Conservation (phyloP, 2,888 invertebrate genomes). For the Orthosia gracilis region DNA sequence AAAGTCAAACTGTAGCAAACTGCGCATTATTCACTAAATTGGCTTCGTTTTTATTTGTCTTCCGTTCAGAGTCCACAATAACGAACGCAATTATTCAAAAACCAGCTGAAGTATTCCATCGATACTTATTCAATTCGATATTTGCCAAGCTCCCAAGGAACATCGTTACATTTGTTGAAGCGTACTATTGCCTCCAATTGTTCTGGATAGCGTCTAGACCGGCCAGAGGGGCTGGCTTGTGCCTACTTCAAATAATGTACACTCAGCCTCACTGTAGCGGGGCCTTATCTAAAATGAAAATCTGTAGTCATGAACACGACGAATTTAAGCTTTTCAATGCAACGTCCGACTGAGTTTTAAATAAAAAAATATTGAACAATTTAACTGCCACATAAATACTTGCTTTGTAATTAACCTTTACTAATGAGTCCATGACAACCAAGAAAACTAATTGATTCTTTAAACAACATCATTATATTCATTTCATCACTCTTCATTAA, state of each 20-base stretch:
- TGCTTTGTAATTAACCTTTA: neutral
- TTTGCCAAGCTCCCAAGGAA: constrained; percentile 58
- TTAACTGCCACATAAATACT: neutral
- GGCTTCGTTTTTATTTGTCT: constrained; percentile 50
- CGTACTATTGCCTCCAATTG: constrained; percentile 69
- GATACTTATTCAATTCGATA: constrained; percentile 66
- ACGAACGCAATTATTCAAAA: constrained; percentile 61
- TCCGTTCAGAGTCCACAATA: constrained; percentile 47
- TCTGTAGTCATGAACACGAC: constrained; percentile 57
- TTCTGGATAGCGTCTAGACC: constrained; percentile 56
- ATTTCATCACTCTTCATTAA: constrained; percentile 17
- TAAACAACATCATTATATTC: constrained; percentile 6
- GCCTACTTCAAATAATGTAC: constrained; percentile 61
- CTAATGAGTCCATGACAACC: neutral
- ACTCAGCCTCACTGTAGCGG: constrained; percentile 44
- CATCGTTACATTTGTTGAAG: constrained; percentile 69
- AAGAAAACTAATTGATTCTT: constrained; percentile 3
- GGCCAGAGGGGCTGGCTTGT: constrained; percentile 47
- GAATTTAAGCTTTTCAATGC: constrained; percentile 57
- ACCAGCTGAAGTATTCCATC: constrained; percentile 43
- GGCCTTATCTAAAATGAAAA: constrained; percentile 63
- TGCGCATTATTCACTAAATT: constrained; percentile 54
- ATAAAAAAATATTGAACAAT: neutral
- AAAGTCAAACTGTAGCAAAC: constrained; percentile 31
- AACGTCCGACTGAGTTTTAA: constrained; percentile 23